Evolutionary conservation across 2,888 invertebrate species (phyloP).

Genomic region (Ptilodon capucinus): DNA sequence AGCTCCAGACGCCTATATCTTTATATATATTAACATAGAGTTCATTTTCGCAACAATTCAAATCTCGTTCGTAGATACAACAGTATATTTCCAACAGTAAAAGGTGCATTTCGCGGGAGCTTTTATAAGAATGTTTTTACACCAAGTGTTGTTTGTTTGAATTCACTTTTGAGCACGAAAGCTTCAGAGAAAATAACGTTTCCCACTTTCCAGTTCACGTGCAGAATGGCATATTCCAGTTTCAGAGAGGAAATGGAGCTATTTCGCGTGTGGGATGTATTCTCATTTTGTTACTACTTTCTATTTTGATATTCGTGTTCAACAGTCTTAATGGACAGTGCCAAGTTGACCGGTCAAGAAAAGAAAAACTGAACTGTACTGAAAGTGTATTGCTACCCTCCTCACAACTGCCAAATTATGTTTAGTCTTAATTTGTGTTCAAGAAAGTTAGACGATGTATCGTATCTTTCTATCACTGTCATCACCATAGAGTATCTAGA

Average conservation of each 20-base stretch:
- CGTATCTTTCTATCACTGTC: too few species aligned
- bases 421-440: too few species aligned
- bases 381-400: too few species aligned
- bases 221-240: neutral
- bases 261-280: neutral
- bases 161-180: conserved; percentile 1
- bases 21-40: too few species aligned
- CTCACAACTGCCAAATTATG: too few species aligned
- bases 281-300: neutral
- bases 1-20: too few species aligned
- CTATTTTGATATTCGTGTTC: neutral
- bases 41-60: too few species aligned
- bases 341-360: too few species aligned
- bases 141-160: conserved; percentile 19
- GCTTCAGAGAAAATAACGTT: neutral
- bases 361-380: too few species aligned
- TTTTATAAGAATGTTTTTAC: conserved; percentile 21
- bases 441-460: too few species aligned
- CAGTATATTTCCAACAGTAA: neutral
- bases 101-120: conserved; percentile 12
- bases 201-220: neutral
- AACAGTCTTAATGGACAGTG: too few species aligned
- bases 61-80: neutral
- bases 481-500: too few species aligned
- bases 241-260: neutral